A percentile compares a stretch with the other conserved stretches of the same genome.
These are phyloP conservation scores for Cichladusa arquata DNA, from an alignment of 2,113 vertebrate genomes.

Conservation along the genomic window DNA sequence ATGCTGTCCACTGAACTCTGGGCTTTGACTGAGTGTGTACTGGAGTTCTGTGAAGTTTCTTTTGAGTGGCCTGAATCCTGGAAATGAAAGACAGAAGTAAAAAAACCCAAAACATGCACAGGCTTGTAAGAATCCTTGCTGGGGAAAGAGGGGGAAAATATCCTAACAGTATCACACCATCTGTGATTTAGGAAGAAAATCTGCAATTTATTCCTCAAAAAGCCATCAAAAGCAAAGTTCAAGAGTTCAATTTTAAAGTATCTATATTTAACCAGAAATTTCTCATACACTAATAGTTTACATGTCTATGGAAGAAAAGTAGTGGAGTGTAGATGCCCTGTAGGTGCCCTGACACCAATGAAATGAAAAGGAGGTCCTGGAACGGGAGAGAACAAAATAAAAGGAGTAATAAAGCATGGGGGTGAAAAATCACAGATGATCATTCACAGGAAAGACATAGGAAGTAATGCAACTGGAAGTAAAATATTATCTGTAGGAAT, in stretches of 20 bases:
- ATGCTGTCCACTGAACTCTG: neutral
- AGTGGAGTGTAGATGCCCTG: neutral
- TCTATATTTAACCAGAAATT: neutral
- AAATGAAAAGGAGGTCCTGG: neutral
- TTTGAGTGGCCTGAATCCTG: slow-evolving; percentile 55
- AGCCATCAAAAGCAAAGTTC: neutral
- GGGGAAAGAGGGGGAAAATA: neutral
- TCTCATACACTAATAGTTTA: neutral
- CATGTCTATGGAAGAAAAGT: neutral
- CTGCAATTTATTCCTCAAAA: neutral
- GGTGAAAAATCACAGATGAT: neutral
- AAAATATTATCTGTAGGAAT: neutral
- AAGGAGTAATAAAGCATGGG: neutral
- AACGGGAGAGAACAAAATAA: neutral
- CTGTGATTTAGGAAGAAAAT: neutral
- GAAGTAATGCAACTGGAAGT: neutral
- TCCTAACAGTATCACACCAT: neutral
- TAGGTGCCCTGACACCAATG: neutral
- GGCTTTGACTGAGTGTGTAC: neutral
- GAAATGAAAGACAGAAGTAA: neutral
- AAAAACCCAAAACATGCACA: neutral
- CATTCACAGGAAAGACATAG: neutral
- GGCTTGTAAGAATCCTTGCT: neutral
- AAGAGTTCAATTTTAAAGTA: neutral
- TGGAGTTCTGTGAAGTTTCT: slow-evolving; percentile 51